Evolutionary conservation across 30 jellyfish, hydroid and myxozoan species (phyloP).

Genomic region (Turritopsis rubra): DNA sequence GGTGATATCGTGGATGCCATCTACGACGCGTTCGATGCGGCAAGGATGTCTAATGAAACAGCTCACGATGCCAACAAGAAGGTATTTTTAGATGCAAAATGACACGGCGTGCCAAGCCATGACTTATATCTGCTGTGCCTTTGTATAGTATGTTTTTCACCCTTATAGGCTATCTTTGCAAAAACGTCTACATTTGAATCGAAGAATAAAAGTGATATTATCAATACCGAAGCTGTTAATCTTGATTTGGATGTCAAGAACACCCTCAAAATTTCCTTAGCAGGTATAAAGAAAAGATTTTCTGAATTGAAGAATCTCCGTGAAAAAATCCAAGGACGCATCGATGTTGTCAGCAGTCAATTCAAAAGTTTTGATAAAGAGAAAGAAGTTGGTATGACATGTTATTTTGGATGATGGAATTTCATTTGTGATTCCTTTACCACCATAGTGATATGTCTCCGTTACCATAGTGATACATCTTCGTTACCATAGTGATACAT

Average conservation of each 20-base stretch:
- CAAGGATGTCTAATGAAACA: constrained; percentile 60
- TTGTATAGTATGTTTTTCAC: too few relatives aligned
- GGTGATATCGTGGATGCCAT: constrained; percentile 76
- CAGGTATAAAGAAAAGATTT: constrained; percentile 29
- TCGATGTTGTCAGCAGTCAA: constrained; percentile 36
- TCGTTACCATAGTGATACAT: too few relatives aligned
- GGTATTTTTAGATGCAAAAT: too few relatives aligned
- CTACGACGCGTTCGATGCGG: constrained; percentile 76
- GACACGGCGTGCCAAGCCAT: too few relatives aligned
- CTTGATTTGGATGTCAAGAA: constrained; percentile 35
- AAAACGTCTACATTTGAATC: constrained; percentile 35
- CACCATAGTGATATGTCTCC: too few relatives aligned
- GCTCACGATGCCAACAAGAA: constrained; percentile 43
- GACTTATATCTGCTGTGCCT: too few relatives aligned
- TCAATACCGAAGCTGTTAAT: constrained; percentile 30
- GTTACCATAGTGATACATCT: too few relatives aligned
- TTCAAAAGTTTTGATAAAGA: constrained; percentile 31
- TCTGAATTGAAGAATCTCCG: constrained; percentile 45
- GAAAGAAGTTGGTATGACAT: constrained; percentile 12
- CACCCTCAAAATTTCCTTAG: constrained; percentile 44
- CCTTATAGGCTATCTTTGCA: constrained; percentile 62
- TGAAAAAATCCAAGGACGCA: constrained; percentile 43
- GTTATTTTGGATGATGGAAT: too few relatives aligned
- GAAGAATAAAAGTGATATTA: constrained; percentile 11
- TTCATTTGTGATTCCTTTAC: too few relatives aligned